Evolutionary conservation across 2,888 invertebrate genomes (phyloP).

Genomic region (Hetaerina titia): DNA sequence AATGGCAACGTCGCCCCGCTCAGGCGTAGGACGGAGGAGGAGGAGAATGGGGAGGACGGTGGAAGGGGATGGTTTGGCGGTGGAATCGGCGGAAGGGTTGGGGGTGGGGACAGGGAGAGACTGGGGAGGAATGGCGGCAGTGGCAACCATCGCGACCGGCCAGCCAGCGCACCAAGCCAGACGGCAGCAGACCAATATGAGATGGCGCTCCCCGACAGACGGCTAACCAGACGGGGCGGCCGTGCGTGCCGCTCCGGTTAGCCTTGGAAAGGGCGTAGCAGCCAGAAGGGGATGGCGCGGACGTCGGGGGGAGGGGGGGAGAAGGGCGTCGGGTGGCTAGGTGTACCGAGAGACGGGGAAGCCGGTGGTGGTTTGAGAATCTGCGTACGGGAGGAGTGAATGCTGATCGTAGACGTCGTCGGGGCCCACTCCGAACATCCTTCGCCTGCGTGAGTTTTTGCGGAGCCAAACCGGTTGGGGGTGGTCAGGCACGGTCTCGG

Average conservation of each 20-base stretch:
- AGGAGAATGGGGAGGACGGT: neutral
- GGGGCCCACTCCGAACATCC: neutral
- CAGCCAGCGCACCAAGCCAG: neutral
- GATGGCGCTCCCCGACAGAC: slow-evolving; percentile 26
- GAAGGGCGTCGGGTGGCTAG: neutral
- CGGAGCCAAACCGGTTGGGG: neutral
- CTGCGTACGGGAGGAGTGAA: slow-evolving; percentile 29
- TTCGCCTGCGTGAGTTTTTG: neutral
- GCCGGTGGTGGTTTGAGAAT: slow-evolving; percentile 4
- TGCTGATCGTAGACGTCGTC: slow-evolving; percentile 18
- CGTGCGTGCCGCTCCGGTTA: slow-evolving; percentile 37
- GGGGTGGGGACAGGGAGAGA: neutral
- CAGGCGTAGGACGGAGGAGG: neutral
- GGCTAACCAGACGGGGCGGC: slow-evolving; percentile 46
- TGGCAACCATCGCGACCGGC: neutral
- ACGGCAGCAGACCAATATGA: slow-evolving; percentile 30
- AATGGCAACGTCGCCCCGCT: slow-evolving; percentile 31
- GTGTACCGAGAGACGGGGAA: no score
- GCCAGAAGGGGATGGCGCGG: neutral
- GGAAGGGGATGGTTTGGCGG: neutral
- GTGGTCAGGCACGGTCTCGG: neutral
- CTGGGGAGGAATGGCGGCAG: neutral
- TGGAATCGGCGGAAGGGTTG: neutral
- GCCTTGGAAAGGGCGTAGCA: slow-evolving; percentile 54
- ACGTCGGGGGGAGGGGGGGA: neutral